A percentile compares a stretch with the other conserved stretches of the same genome.
These are phyloP conservation scores for Tragopan temminckii DNA, from an alignment of 2,797 vertebrate species.

Conservation along the genomic window DNA sequence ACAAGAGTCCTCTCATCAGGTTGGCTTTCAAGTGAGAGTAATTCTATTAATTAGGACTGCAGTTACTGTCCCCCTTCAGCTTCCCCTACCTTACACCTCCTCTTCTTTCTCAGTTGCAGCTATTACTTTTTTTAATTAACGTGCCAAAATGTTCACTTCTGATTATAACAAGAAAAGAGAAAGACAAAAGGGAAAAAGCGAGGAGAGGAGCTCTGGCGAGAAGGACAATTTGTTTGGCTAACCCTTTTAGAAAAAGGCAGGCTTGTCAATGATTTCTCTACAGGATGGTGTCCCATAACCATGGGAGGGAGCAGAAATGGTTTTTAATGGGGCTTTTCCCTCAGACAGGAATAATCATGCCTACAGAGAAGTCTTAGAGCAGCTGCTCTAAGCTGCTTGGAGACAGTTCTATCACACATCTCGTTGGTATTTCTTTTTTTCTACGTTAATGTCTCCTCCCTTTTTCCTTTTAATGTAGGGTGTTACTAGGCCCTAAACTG, in stretches of 20 bases:
- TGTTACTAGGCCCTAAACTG: neutral
- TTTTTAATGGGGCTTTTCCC: conserved; percentile 38
- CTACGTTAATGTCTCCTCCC: neutral
- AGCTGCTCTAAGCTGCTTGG: neutral
- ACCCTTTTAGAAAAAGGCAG: conserved; percentile 26
- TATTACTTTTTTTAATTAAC: conserved; percentile 79
- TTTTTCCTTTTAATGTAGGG: neutral
- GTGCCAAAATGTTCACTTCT: conserved; percentile 69
- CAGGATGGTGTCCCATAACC: conserved; percentile 12
- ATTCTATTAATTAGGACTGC: conserved; percentile 76
- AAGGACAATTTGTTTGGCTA: conserved; percentile 50
- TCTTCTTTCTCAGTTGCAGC: conserved; percentile 60
- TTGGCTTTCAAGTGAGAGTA: conserved; percentile 69
- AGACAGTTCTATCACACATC: neutral
- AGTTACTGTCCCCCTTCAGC: conserved; percentile 38
- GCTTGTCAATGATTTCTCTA: conserved; percentile 34
- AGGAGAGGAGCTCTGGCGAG: neutral
- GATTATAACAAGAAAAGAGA: conserved; percentile 44
- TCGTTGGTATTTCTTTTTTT: neutral
- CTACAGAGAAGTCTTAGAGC: neutral
- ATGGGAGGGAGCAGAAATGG: neutral
- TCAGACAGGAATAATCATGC: conserved; percentile 8
- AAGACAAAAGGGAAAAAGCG: conserved; percentile 22
- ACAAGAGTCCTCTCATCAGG: conserved; percentile 64
- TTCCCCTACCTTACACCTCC: conserved; percentile 28